These are phyloP conservation scores for Natrix natrix DNA, from an alignment of 2,797 vertebrate genomes.

Conservation along the genomic window DNA sequence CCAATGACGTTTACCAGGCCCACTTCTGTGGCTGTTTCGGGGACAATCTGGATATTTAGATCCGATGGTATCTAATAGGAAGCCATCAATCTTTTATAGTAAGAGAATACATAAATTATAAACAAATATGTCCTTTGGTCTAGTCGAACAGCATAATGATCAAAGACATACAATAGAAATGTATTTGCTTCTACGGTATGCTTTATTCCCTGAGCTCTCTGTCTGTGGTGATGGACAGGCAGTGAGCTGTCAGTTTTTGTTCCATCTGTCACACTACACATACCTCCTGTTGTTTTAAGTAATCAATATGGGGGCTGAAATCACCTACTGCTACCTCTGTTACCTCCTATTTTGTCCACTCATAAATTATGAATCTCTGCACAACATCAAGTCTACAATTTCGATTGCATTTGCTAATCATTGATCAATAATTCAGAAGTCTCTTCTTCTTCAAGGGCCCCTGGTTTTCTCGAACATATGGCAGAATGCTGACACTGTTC, in stretches of 20 bases:
- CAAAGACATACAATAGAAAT: conserved; percentile 78
- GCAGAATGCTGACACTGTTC: conserved; percentile 74
- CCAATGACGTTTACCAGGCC: conserved; percentile 49
- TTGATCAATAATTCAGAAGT: conserved; percentile 98
- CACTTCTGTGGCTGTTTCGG: conserved; percentile 59
- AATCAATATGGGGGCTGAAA: conserved; percentile 97
- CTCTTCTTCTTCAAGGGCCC: conserved; percentile 87
- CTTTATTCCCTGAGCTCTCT: conserved; percentile 66
- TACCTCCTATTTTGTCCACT: conserved; percentile 96
- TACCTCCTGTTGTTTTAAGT: conserved; percentile 94
- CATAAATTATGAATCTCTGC: conserved; percentile 94
- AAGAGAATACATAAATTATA: conserved; percentile 79
- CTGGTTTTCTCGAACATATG: conserved; percentile 90
- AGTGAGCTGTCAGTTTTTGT: conserved; percentile 80
- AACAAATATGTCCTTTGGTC: conserved; percentile 78
- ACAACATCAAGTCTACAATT: conserved; percentile 93
- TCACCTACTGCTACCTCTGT: conserved; percentile 91
- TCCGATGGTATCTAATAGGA: conserved; percentile 64
- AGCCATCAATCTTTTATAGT: conserved; percentile 76
- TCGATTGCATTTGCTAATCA: conserved; percentile 99
- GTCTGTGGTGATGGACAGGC: conserved; percentile 73
- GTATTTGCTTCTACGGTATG: conserved; percentile 70
- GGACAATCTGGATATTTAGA: conserved; percentile 73
- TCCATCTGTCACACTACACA: conserved; percentile 88
- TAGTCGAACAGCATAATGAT: conserved; percentile 72